Percentiles rank a stretch among this genome's conserved stretches.
These are phyloP conservation scores for Sebastes taczanowskii DNA, from an alignment of 2,797 vertebrate genomes.

Conservation along the genomic window DNA sequence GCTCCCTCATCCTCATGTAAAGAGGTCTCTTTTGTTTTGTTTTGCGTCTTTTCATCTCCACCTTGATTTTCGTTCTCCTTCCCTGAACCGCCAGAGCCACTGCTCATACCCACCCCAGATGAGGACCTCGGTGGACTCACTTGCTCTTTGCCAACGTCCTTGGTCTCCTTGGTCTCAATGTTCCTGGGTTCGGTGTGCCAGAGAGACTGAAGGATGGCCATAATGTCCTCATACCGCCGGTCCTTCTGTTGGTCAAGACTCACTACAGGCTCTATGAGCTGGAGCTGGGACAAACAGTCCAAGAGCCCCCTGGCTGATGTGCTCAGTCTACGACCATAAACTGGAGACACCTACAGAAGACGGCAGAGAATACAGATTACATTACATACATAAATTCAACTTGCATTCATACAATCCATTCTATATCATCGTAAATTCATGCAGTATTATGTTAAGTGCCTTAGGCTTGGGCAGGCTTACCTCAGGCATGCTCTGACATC, in stretches of 20 bases:
- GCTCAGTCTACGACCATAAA: constrained; percentile 85
- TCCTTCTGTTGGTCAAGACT: constrained; percentile 50
- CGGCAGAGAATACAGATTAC: neutral
- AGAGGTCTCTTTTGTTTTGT: constrained; percentile 27
- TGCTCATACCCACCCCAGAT: constrained; percentile 88
- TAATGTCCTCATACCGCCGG: constrained; percentile 78
- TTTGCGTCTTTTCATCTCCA: constrained; percentile 30
- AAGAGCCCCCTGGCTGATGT: constrained; percentile 83
- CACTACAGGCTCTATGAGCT: constrained; percentile 82
- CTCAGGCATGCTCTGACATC: constrained; percentile 89
- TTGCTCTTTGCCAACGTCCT: constrained; percentile 45
- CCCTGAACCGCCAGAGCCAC: constrained; percentile 86
- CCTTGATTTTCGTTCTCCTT: constrained; percentile 67
- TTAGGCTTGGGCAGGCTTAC: constrained; percentile 40
- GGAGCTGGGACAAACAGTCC: constrained; percentile 86
- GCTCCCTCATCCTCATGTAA: constrained; percentile 36
- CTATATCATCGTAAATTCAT: too few relatives aligned
- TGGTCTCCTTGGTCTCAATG: constrained; percentile 25
- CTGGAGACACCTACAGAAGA: constrained; percentile 79
- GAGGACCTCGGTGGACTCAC: constrained; percentile 85
- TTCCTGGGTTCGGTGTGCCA: constrained; percentile 78
- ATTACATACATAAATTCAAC: neutral
- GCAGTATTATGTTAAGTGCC: too few relatives aligned
- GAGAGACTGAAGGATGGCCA: constrained; percentile 85
- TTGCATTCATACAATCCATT: neutral